phyloP scores from a whole-genome alignment of 2,113 vertebrate genomes.

The Cebus imitator region DNA sequence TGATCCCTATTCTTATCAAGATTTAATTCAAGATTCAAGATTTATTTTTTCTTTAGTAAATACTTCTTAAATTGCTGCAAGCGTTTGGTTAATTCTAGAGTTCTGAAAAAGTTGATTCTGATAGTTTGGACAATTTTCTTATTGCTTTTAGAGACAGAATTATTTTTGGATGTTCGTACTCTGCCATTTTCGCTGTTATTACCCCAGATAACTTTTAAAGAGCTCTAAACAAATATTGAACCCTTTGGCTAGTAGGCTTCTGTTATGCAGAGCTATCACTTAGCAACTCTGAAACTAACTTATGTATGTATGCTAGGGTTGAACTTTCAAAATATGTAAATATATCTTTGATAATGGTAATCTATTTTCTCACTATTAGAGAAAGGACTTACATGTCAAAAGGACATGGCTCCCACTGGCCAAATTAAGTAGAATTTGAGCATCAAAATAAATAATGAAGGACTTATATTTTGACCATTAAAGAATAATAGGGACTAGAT shows the following conservation, averaged over 20 bases:
- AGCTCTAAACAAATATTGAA: too few species aligned
- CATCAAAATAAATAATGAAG: neutral
- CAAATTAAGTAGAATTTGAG: neutral
- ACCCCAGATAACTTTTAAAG: neutral
- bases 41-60: neutral
- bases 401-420: neutral
- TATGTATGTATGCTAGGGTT: neutral
- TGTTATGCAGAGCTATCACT: neutral
- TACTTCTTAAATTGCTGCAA: neutral
- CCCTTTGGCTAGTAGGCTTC: neutral
- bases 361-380: neutral
- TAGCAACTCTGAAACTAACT: neutral
- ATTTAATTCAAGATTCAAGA: neutral
- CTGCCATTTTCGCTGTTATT: neutral
- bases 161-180: neutral
- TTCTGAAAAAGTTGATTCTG: conserved; percentile 24
- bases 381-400: neutral
- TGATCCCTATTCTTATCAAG: neutral
- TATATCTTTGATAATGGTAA: neutral
- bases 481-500: neutral
- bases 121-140: neutral
- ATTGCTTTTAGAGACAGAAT: neutral
- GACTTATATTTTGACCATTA: neutral
- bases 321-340: neutral
- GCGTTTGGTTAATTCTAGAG: neutral